Evolutionary conservation across 2,797 vertebrate genomes (phyloP).

Genomic region (Enteromius afrohamiltoni): DNA sequence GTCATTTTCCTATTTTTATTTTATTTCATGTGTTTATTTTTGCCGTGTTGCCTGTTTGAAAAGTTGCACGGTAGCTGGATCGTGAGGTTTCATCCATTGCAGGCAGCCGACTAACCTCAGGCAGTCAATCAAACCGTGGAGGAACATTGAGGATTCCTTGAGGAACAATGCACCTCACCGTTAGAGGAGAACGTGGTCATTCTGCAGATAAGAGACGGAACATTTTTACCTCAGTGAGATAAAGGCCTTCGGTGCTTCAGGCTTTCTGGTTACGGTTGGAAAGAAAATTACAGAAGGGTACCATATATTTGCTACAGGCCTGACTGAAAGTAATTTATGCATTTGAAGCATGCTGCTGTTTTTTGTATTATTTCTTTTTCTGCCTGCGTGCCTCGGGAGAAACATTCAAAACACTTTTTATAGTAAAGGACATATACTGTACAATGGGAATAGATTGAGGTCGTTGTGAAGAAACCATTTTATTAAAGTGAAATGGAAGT

Average conservation of each 20-base stretch:
- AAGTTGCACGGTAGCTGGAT: neutral
- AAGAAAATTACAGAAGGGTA: conserved; percentile 40
- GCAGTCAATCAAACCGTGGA: conserved; percentile 13
- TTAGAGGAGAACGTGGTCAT: conserved; percentile 42
- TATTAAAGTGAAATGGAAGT: neutral
- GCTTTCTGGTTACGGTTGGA: conserved; percentile 14
- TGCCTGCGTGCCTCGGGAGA: conserved; percentile 1
- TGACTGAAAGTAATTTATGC: conserved; percentile 42
- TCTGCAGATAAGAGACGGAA: conserved; percentile 44
- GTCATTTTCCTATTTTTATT: neutral
- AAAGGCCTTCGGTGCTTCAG: conserved; percentile 21
- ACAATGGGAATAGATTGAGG: conserved; percentile 11
- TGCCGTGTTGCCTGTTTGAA: neutral
- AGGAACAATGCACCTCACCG: conserved; percentile 34
- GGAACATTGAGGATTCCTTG: conserved; percentile 25
- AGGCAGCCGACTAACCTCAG: conserved; percentile 4
- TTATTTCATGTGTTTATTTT: neutral
- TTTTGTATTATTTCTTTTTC: conserved; percentile 35
- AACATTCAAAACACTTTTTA: conserved; percentile 26
- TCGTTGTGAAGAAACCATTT: neutral
- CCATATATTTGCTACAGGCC: conserved; percentile 24
- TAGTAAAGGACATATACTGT: conserved; percentile 5
- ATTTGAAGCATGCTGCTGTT: conserved; percentile 24
- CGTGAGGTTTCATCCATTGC: neutral
- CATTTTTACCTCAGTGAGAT: conserved; percentile 43